phyloP scores from a whole-genome alignment of 2,113 vertebrate genomes.

The Gracilinanus agilis region DNA sequence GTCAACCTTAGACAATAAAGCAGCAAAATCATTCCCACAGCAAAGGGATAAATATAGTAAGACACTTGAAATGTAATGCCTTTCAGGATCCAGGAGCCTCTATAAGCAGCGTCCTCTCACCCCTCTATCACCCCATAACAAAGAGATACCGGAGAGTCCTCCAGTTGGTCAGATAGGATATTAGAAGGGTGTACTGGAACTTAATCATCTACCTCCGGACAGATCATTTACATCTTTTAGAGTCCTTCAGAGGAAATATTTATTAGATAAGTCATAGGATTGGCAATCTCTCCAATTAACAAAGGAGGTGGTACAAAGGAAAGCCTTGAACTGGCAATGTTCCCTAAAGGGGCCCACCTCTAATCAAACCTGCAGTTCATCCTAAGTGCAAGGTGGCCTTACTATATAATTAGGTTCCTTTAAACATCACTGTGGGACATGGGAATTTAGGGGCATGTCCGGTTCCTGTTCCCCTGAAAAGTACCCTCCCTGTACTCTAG shows the following conservation, averaged over 20 bases:
- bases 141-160: conserved; percentile 48
- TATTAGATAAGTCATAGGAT: conserved; percentile 14
- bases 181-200: conserved; percentile 38
- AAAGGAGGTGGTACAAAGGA: conserved; percentile 28
- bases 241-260: conserved; percentile 57
- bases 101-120: not conserved
- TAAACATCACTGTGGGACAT: not conserved
- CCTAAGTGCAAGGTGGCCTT: not conserved
- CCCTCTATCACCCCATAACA: conserved; percentile 8
- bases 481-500: conserved; percentile 13
- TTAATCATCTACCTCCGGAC: conserved; percentile 74
- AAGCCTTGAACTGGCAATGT: conserved; percentile 18
- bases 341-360: conserved; percentile 41
- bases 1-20: conserved; percentile 27
- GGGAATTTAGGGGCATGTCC: not conserved
- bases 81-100: conserved; percentile 41
- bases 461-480: conserved; percentile 30
- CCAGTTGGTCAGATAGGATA: conserved; percentile 47
- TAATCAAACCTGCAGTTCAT: accelerated
- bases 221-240: conserved; percentile 55
- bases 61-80: not conserved
- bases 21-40: not conserved
- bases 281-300: conserved; percentile 30
- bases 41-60: conserved; percentile 37
- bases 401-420: not conserved